Conservation (phyloP, 2,113 vertebrate species). For the Pithys albifrons region DNA sequence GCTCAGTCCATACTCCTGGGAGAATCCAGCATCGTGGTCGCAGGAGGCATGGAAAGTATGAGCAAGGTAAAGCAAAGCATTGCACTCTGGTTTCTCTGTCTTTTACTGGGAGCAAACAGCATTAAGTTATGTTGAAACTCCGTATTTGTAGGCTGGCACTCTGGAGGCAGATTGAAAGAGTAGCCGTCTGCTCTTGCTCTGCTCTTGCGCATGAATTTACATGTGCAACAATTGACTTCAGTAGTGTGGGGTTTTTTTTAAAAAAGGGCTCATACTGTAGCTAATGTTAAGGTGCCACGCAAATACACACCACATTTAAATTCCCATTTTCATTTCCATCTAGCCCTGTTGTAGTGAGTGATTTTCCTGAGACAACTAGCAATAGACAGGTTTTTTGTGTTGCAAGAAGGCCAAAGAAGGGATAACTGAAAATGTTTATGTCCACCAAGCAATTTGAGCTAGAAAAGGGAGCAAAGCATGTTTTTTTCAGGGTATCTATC, state of each 20-base stretch:
- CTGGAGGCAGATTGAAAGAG: background rate
- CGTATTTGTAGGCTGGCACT: background rate
- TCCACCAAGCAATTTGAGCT: background rate
- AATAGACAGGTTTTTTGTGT: background rate
- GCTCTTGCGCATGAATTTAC: background rate
- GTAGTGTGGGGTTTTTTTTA: background rate
- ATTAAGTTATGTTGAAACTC: background rate
- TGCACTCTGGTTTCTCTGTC: fast-evolving
- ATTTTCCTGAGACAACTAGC: background rate
- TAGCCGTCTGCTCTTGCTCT: background rate
- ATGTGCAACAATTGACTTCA: background rate
- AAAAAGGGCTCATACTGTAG: background rate
- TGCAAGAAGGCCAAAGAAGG: background rate
- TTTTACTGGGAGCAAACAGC: background rate
- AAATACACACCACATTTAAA: background rate
- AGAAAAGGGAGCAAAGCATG: background rate
- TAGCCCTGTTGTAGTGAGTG: background rate
- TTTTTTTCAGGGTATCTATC: background rate
- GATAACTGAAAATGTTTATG: background rate
- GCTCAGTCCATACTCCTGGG: constrained; percentile 85
- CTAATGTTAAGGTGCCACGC: background rate
- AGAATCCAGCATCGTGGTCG: constrained; percentile 88
- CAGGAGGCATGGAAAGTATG: constrained; percentile 98
- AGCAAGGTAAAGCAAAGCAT: constrained; percentile 82
- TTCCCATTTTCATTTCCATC: background rate